Percentiles rank a stretch among this genome's conserved stretches.
phyloP scores from a whole-genome alignment of 2,888 invertebrate genomes.

The Onthophagus sagittarius region DNA sequence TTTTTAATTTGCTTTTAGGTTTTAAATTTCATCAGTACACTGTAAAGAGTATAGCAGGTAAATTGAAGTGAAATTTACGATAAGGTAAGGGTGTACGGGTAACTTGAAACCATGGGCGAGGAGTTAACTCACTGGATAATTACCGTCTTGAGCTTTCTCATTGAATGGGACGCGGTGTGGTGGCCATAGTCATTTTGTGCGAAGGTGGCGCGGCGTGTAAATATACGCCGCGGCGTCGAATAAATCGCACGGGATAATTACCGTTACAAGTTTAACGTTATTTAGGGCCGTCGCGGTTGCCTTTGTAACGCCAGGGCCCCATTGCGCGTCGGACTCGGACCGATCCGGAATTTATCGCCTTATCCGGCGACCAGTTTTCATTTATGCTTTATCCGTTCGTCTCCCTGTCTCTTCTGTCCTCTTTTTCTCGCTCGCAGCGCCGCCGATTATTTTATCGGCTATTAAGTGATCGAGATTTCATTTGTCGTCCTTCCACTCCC shows the following conservation, averaged over 20 bases:
- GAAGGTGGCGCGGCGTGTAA: conserved; percentile 8
- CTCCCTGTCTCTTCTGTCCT: background rate
- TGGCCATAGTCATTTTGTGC: background rate
- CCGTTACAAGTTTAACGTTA: conserved; percentile 11
- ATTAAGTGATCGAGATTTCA: conserved; percentile 6
- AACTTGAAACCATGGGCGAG: background rate
- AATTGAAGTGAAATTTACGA: background rate
- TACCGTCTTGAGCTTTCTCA: background rate
- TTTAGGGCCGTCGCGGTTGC: conserved; percentile 5
- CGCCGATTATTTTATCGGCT: background rate
- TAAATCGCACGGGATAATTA: conserved; percentile 10
- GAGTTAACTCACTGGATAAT: background rate
- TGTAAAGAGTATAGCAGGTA: background rate
- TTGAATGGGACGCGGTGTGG: background rate
- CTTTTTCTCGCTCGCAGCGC: background rate
- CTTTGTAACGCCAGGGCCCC: conserved; percentile 4
- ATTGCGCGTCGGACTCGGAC: background rate
- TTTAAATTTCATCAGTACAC: background rate
- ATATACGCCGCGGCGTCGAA: conserved; percentile 2
- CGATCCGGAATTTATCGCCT: conserved; percentile 8
- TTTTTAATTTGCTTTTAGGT: too few species aligned
- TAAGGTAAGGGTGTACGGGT: background rate
- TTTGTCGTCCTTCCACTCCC: background rate
- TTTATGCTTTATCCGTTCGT: conserved; percentile 6
- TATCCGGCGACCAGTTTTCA: conserved; percentile 3